Percentiles rank a stretch among this genome's conserved stretches.
These are phyloP conservation scores for Pangasius larnaudii DNA, from an alignment of 2,797 vertebrate genomes.

Conservation along the genomic window DNA sequence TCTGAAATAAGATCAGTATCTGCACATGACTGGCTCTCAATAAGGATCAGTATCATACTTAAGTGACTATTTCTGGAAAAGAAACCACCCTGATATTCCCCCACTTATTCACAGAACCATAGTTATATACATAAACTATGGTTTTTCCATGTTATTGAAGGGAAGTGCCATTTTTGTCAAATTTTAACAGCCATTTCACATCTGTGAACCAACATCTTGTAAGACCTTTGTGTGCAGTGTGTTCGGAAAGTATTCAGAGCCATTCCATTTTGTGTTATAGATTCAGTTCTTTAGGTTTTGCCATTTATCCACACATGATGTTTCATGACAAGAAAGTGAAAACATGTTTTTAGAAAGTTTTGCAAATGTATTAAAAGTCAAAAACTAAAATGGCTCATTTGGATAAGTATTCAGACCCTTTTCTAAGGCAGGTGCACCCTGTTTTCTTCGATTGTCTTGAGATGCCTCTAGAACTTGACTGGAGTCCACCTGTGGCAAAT, in stretches of 20 bases:
- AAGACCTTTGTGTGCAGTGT: too few species aligned
- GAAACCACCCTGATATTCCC: background rate
- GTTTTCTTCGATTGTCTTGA: background rate
- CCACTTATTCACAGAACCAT: background rate
- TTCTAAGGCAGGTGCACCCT: background rate
- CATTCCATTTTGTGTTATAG: too few species aligned
- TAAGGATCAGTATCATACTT: background rate
- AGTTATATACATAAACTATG: background rate
- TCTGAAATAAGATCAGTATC: background rate
- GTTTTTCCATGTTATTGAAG: background rate
- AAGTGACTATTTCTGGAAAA: background rate
- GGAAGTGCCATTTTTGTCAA: background rate
- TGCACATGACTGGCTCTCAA: background rate
- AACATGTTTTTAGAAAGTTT: too few species aligned
- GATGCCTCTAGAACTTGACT: background rate
- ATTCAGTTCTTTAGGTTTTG: too few species aligned
- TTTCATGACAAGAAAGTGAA: too few species aligned
- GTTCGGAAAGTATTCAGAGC: too few species aligned
- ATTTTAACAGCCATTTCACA: background rate
- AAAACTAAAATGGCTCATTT: background rate
- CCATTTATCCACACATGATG: background rate
- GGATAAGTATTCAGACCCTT: background rate
- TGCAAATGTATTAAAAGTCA: too few species aligned
- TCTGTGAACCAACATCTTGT: background rate
- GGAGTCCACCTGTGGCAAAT: background rate